phyloP scores from a whole-genome alignment of 2,888 invertebrate genomes.

The Brachyptera putata region DNA sequence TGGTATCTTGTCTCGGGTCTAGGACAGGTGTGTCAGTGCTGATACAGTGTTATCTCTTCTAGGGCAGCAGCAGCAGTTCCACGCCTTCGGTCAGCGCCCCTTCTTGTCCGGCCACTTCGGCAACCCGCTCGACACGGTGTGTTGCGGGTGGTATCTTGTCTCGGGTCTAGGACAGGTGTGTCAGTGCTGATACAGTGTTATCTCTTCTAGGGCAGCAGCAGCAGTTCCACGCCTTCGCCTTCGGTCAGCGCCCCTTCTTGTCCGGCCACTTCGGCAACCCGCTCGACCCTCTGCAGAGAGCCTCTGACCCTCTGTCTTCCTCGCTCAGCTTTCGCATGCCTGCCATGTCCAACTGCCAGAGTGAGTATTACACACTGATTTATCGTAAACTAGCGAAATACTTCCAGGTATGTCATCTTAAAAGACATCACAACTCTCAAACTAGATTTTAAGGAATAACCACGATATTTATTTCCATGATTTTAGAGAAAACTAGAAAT shows the following conservation, averaged over 20 bases:
- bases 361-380: conserved; percentile 61
- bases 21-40: conserved; percentile 30
- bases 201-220: conserved; percentile 93
- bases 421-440: too few relatives aligned
- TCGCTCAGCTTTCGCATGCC: conserved; percentile 67
- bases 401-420: too few relatives aligned
- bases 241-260: conserved; percentile 82
- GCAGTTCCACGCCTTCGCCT: conserved; percentile 77
- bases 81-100: conserved; percentile 75
- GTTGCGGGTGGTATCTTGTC: too few relatives aligned
- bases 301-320: conserved; percentile 73
- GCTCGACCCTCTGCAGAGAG: conserved; percentile 48
- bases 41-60: conserved; percentile 77
- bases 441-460: too few relatives aligned
- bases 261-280: conserved; percentile 57
- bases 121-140: conserved; percentile 42
- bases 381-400: too few relatives aligned
- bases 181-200: conserved; percentile 59
- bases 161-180: conserved; percentile 19
- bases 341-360: conserved; percentile 78
- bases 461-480: too few relatives aligned
- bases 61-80: conserved; percentile 95
- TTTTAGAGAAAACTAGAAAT: too few relatives aligned
- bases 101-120: conserved; percentile 68
- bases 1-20: too few relatives aligned